Base-by-base conservation (phyloP, 2,797 vertebrate species). In the Acanthurus tractus region DNA sequence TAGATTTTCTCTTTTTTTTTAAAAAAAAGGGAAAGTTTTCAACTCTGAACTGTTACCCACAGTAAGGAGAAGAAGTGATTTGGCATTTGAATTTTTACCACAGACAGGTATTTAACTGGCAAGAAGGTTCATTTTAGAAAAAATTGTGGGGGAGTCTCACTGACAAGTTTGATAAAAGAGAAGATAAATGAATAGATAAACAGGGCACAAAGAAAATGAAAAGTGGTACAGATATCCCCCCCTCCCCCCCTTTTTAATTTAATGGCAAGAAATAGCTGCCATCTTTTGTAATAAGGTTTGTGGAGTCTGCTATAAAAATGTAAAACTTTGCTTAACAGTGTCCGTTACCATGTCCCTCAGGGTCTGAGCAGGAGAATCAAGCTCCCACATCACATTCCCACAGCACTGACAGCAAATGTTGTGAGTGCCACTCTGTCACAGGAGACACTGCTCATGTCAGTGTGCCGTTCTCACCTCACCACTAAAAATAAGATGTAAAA, bases 401-500 rank as follows among this genome's bases (percentile, higher is more conserved):
- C 71, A 78, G 83, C 81, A 57, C 66, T 90, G 91, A 93, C 92
- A 92, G 91, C 82, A 86, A 79, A 79, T 53, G 49, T 58, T 82
- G 75, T 42, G 81, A 86, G 85, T 89, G 88, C 87, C 82, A 79
- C 86, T 29, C 79, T 48, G 63, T 91, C 90, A 89, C 82, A 54
- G 64, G 91, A 87, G 89, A 92, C 55, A 56, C 76, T 81, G 73
- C 85, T 84, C 87, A 72, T 87, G 91, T 85, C 89, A 87, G 77
- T 42, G 8, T 11, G 66, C 49, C 18, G 59, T 42, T 76, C 70
- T 67, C 73, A 66, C 49, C 74, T 68, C 61, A n/a, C 23, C 18
- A 74, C 90, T 93, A 93, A 93, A 94, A 95, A 95, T 93, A 95
- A 91, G 89, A 94, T 86, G 82, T 89, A 79, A 87, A 92, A 87